Evolutionary conservation across 2,113 vertebrate species (phyloP).

Genomic region (Corvus moneduloides): DNA sequence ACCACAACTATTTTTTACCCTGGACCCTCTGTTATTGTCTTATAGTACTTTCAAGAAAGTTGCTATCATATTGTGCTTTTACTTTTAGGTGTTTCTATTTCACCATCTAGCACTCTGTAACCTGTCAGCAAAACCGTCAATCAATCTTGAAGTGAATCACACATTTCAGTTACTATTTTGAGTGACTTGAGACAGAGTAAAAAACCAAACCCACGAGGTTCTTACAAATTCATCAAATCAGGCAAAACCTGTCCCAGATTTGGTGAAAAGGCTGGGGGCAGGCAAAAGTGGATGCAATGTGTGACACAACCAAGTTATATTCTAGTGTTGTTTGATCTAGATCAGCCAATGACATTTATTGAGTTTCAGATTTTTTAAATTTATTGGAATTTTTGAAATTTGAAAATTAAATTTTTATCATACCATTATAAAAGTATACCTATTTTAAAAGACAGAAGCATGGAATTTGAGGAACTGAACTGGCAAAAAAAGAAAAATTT

Average conservation of each 20-base stretch:
- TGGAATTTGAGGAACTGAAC: neutral
- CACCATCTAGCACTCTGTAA: neutral
- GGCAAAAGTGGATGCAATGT: neutral
- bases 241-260: neutral
- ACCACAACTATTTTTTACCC: neutral
- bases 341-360: neutral
- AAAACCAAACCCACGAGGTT: neutral
- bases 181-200: neutral
- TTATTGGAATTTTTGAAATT: neutral
- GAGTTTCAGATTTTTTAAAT: neutral
- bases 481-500: neutral
- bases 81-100: neutral
- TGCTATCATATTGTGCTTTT: neutral
- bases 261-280: neutral
- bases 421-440: neutral
- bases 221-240: neutral
- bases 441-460: neutral
- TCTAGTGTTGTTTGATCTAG: neutral
- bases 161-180: neutral
- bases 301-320: neutral
- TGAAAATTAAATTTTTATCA: neutral
- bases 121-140: neutral
- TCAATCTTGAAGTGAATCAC: neutral
- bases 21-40: neutral
- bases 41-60: neutral